Evolutionary conservation across 2,888 invertebrate species (phyloP).

Genomic region (Thymelicus acteon): DNA sequence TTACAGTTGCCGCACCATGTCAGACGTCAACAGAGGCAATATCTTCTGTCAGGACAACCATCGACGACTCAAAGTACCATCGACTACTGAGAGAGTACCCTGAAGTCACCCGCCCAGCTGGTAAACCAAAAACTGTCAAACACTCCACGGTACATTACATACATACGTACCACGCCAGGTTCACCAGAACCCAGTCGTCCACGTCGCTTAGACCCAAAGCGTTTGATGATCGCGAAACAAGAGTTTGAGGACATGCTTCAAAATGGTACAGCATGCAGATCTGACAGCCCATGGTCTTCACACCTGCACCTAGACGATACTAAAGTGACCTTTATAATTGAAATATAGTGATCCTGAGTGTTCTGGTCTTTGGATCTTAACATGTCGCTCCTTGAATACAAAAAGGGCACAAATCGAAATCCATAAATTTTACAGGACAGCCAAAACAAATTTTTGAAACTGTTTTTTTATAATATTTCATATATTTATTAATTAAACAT

Average conservation of each 20-base stretch:
- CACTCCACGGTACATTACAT: constrained; percentile 45
- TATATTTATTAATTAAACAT: too few species aligned
- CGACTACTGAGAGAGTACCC: constrained; percentile 38
- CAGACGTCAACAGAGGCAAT: neutral
- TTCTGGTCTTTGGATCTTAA: too few species aligned
- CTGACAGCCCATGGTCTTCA: constrained; percentile 39
- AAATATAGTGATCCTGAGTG: too few species aligned
- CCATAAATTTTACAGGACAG: too few species aligned
- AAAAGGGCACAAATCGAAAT: too few species aligned
- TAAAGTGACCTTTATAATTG: too few species aligned
- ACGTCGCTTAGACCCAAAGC: constrained; percentile 45
- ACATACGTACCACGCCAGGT: constrained; percentile 43
- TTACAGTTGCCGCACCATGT: constrained; percentile 9
- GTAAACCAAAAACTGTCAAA: constrained; percentile 14
- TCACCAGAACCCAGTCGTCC: constrained; percentile 37
- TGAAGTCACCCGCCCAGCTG: constrained; percentile 40
- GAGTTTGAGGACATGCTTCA: constrained; percentile 29
- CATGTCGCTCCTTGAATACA: too few species aligned
- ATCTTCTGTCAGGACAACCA: constrained; percentile 15
- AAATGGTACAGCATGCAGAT: constrained; percentile 33
- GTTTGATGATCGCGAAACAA: constrained; percentile 32
- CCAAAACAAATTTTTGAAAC: too few species aligned
- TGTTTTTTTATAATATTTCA: too few species aligned
- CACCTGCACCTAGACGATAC: constrained; percentile 37
- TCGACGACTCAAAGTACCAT: constrained; percentile 13